A percentile compares a stretch with the other conserved stretches of the same genome.
Evolutionary conservation across 2,888 invertebrate genomes (phyloP).

Genomic region (Dione juno): DNA sequence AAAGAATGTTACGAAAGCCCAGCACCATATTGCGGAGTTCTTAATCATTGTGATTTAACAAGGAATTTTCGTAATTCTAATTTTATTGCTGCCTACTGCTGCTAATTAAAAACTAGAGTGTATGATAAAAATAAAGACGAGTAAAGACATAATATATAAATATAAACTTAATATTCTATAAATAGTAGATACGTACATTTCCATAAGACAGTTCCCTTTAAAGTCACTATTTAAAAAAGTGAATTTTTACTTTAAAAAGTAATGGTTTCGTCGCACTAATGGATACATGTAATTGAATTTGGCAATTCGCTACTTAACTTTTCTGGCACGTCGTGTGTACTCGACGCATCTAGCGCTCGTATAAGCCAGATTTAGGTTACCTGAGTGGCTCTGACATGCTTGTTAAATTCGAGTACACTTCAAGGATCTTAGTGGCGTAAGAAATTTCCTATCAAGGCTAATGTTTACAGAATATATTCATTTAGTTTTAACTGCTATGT

Average conservation of each 20-base stretch:
- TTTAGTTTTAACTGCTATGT: slow-evolving; percentile 7
- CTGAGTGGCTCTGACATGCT: slow-evolving; percentile 31
- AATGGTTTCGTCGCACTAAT: neutral
- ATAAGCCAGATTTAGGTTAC: slow-evolving; percentile 35
- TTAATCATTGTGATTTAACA: too few species aligned
- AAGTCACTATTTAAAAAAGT: neutral
- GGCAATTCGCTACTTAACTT: slow-evolving; percentile 20
- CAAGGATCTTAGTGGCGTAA: slow-evolving; percentile 19
- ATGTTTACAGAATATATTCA: slow-evolving; percentile 19
- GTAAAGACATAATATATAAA: too few species aligned
- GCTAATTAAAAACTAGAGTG: too few species aligned
- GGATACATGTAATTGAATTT: slow-evolving; percentile 14
- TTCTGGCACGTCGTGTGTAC: slow-evolving; percentile 11
- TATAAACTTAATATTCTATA: too few species aligned
- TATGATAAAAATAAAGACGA: too few species aligned
- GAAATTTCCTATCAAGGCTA: slow-evolving; percentile 16
- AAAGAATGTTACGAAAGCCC: neutral
- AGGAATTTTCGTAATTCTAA: too few species aligned
- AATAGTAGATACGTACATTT: too few species aligned
- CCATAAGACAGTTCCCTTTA: neutral
- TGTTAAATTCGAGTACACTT: slow-evolving; percentile 26
- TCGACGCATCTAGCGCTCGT: slow-evolving; percentile 24
- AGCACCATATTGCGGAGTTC: too few species aligned
- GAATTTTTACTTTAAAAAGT: neutral
- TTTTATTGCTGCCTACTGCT: too few species aligned